These are phyloP conservation scores for Papilio elwesi DNA, from an alignment of 2,888 invertebrate species.

Conservation along the genomic window DNA sequence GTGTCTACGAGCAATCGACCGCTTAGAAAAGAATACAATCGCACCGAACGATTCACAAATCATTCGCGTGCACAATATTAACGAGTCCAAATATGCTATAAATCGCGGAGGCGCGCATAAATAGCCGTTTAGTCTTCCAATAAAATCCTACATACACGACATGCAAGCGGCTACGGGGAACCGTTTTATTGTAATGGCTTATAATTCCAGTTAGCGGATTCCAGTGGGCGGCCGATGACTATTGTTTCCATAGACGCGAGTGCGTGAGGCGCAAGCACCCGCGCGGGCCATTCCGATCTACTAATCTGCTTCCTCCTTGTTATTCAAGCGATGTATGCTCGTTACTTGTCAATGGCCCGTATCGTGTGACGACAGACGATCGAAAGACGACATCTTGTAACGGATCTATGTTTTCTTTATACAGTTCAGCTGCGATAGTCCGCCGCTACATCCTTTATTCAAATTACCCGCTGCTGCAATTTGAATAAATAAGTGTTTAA, in stretches of 20 bases:
- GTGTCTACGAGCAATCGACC: constrained; percentile 16
- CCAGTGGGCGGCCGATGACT: constrained; percentile 64
- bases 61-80: constrained; percentile 41
- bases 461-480: constrained; percentile 10
- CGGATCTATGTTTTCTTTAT: constrained; percentile 52
- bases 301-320: constrained; percentile 69
- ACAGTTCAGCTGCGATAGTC: constrained; percentile 8
- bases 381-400: constrained; percentile 66
- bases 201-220: constrained; percentile 72
- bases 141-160: constrained; percentile 53
- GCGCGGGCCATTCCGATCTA: constrained; percentile 66
- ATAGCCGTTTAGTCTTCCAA: constrained; percentile 51
- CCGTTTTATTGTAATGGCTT: constrained; percentile 71
- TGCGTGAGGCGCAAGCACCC: constrained; percentile 72
- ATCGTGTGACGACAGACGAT: constrained; percentile 65
- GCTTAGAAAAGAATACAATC: constrained; percentile 22
- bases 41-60: constrained; percentile 29
- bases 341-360: constrained; percentile 73
- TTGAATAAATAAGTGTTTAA: constrained; percentile 10
- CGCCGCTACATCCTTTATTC: constrained; percentile 19
- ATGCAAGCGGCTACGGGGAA: constrained; percentile 65
- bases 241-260: constrained; percentile 67
- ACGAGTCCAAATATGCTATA: constrained; percentile 42
- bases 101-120: constrained; percentile 45
- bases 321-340: constrained; percentile 73